Evolutionary conservation across 2,888 invertebrate species (phyloP).

Genomic region (Hyposoter dolosus): DNA sequence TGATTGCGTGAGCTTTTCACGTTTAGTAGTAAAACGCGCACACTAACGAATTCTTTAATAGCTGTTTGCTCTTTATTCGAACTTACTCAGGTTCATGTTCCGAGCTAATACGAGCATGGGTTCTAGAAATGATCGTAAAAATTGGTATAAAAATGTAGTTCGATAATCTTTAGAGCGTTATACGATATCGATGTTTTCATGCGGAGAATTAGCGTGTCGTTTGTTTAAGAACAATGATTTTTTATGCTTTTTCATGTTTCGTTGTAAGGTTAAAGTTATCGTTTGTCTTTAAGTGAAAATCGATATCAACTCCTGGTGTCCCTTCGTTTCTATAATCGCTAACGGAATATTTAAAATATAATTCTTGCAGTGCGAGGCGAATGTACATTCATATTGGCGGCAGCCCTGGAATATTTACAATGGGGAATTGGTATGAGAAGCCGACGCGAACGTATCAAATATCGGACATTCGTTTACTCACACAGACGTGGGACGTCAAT

Average conservation of each 20-base stretch:
- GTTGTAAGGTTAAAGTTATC: background rate
- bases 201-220: background rate
- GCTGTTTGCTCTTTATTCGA: background rate
- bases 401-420: conserved; percentile 2
- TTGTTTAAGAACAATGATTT: background rate
- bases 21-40: background rate
- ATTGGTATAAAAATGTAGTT: background rate
- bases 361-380: background rate
- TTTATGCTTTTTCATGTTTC: background rate
- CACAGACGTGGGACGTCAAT: conserved; percentile 41
- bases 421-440: conserved; percentile 2
- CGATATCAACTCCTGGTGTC: background rate
- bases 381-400: background rate
- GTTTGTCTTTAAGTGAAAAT: background rate
- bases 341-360: background rate
- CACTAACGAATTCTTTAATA: background rate
- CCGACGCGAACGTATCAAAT: conserved; percentile 49
- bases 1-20: background rate
- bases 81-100: background rate
- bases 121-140: background rate
- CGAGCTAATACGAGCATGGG: background rate
- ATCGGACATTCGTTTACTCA: conserved; percentile 55
- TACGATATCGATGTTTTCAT: background rate
- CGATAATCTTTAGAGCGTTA: background rate
- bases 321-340: background rate